Conservation (phyloP, 2,113 vertebrate species). For the Tretioscincus oriximinensis region DNA sequence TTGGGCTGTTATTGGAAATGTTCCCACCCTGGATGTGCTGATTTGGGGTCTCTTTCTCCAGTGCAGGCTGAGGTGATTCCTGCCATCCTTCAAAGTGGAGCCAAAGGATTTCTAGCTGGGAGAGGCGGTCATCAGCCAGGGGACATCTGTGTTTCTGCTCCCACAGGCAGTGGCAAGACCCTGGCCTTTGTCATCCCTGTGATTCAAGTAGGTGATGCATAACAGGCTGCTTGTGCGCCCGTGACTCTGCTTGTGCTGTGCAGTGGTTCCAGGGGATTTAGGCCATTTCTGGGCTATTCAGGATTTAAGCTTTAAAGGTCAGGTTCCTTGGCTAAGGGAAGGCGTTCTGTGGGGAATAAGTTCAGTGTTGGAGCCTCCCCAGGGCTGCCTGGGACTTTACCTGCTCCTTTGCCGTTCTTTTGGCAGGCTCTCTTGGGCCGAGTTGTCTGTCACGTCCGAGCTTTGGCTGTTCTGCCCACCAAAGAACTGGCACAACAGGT, state of each 20-base stretch:
- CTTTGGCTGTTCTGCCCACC: conserved; percentile 88
- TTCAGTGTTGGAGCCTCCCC: too few relatives aligned
- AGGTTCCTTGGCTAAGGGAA: too few relatives aligned
- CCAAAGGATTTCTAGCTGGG: conserved; percentile 78
- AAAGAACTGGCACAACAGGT: conserved; percentile 98
- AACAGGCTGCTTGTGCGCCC: background rate
- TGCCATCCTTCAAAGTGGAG: conserved; percentile 78
- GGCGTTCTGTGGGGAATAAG: too few relatives aligned
- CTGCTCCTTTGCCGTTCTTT: background rate
- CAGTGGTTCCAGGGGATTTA: background rate
- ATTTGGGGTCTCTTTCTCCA: conserved; percentile 42
- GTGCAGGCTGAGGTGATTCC: conserved; percentile 94
- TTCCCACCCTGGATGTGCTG: too few relatives aligned
- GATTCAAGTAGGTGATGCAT: conserved; percentile 88
- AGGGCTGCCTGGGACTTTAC: too few relatives aligned
- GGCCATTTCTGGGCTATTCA: background rate
- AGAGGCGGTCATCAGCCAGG: conserved; percentile 83
- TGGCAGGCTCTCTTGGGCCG: conserved; percentile 81
- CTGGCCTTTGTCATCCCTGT: conserved; percentile 91
- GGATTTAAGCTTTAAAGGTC: too few relatives aligned
- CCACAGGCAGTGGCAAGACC: conserved; percentile 96
- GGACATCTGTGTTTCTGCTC: conserved; percentile 93
- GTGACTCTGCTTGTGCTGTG: background rate
- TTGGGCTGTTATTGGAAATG: background rate
- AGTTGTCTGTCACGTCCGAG: conserved; percentile 85